Conservation (phyloP, 2,888 invertebrate species). For the Polydrusus tereticollis region DNA sequence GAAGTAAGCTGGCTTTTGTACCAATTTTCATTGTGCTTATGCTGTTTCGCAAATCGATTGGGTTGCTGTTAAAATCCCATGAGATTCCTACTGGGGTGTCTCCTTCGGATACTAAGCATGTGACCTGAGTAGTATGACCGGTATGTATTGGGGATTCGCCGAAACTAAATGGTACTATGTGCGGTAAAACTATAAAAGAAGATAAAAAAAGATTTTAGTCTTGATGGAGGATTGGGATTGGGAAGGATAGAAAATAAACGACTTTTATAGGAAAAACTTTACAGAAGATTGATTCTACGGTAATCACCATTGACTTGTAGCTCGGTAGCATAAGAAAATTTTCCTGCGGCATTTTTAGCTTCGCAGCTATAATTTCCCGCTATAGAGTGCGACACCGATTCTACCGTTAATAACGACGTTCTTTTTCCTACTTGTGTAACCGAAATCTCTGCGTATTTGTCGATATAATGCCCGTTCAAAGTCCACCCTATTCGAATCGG, state of each 20-base stretch:
- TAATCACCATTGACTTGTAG: constrained; percentile 77
- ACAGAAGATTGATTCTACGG: constrained; percentile 18
- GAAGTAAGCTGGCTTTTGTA: constrained; percentile 66
- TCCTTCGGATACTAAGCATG: constrained; percentile 75
- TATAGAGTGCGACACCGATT: constrained; percentile 75
- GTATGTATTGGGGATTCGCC: constrained; percentile 81
- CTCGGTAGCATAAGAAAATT: constrained; percentile 72
- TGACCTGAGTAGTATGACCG: constrained; percentile 84
- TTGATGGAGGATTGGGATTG: background rate
- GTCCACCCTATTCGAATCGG: constrained; percentile 82
- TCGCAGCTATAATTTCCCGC: constrained; percentile 77
- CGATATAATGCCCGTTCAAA: constrained; percentile 76
- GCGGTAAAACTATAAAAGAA: constrained; percentile 81
- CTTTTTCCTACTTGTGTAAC: constrained; percentile 71
- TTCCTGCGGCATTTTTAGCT: constrained; percentile 76
- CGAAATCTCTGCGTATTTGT: constrained; percentile 70
- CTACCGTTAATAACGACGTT: constrained; percentile 77
- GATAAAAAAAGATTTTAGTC: too few relatives aligned
- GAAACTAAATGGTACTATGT: constrained; percentile 85
- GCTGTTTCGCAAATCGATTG: constrained; percentile 62
- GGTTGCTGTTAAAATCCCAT: constrained; percentile 70
- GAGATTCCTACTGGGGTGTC: constrained; percentile 71
- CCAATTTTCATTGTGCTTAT: constrained; percentile 65
- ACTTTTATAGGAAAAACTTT: constrained; percentile 4
- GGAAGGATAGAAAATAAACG: constrained; percentile 6